These are phyloP conservation scores for Eonycteris spelaea DNA, from an alignment of 2,113 vertebrate genomes.

Conservation along the genomic window DNA sequence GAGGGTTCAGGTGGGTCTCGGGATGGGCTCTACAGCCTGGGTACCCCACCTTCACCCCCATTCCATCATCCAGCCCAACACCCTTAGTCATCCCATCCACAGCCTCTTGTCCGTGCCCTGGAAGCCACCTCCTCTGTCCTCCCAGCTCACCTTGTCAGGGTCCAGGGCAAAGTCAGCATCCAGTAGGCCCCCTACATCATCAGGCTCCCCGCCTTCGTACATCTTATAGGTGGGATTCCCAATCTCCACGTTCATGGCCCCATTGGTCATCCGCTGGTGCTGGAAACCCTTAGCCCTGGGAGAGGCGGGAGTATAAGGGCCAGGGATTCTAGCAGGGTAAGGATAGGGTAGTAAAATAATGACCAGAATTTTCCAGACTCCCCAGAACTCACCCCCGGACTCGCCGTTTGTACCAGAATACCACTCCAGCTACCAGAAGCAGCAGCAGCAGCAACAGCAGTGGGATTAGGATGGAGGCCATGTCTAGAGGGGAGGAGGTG, in stretches of 20 bases:
- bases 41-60: rapidly evolving
- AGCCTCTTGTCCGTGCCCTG: rapidly evolving
- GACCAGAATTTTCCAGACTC: background rate
- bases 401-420: conserved; percentile 94
- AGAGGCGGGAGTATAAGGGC: background rate
- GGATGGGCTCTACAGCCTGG: rapidly evolving
- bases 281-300: conserved; percentile 97
- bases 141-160: conserved; percentile 90
- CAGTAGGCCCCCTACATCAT: conserved; percentile 94
- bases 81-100: background rate
- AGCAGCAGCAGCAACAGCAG: conserved; percentile 89
- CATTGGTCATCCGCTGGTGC: conserved; percentile 97
- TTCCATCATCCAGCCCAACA: background rate
- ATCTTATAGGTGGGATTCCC: conserved; percentile 98
- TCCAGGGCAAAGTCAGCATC: conserved; percentile 95
- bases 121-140: background rate
- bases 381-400: conserved; percentile 91
- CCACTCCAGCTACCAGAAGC: conserved; percentile 86
- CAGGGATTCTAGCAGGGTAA: background rate
- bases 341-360: background rate
- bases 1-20: background rate
- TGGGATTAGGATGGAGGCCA: conserved; percentile 89
- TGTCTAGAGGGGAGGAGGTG: conserved; percentile 75
- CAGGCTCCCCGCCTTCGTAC: conserved; percentile 94
- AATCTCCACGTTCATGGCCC: conserved; percentile 98